Evolutionary conservation across 2,797 vertebrate genomes (phyloP).

Genomic region (Pangasius macronema): DNA sequence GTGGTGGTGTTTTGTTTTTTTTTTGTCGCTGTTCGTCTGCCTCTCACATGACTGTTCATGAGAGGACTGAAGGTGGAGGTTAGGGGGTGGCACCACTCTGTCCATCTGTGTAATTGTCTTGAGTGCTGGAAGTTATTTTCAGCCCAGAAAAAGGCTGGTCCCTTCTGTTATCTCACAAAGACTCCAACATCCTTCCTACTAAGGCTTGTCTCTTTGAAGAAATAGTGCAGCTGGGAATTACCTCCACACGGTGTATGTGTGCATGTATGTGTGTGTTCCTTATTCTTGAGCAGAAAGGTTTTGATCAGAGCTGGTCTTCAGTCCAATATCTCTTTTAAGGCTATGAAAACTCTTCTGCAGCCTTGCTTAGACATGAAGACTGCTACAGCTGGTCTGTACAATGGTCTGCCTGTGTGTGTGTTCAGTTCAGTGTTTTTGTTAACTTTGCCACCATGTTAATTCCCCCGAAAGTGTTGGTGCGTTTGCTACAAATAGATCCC

Average conservation of each 20-base stretch:
- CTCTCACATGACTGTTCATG: slow-evolving; percentile 5
- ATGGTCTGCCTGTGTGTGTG: slow-evolving; percentile 31
- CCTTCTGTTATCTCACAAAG: slow-evolving; percentile 68
- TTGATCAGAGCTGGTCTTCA: slow-evolving; percentile 66
- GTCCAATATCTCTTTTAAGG: slow-evolving; percentile 59
- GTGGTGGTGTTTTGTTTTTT: too few relatives aligned
- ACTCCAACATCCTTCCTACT: slow-evolving; percentile 53
- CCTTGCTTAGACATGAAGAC: slow-evolving; percentile 48
- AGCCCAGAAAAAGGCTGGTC: slow-evolving; percentile 57
- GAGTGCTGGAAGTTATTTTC: slow-evolving; percentile 64
- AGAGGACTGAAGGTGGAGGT: slow-evolving; percentile 48
- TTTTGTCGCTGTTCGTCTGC: background rate
- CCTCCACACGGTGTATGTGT: slow-evolving; percentile 50
- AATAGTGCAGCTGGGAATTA: slow-evolving; percentile 62
- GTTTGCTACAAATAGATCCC: background rate
- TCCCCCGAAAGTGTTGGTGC: slow-evolving; percentile 47
- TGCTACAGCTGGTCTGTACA: slow-evolving; percentile 53
- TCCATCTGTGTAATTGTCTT: slow-evolving; percentile 72
- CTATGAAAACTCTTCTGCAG: slow-evolving; percentile 53
- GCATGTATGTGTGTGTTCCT: slow-evolving; percentile 11
- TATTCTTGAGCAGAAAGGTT: slow-evolving; percentile 59
- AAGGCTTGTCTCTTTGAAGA: slow-evolving; percentile 67
- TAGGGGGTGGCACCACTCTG: slow-evolving; percentile 56
- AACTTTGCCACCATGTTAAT: slow-evolving; percentile 55
- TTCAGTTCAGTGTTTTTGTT: slow-evolving; percentile 48